Evolutionary conservation across 2,888 invertebrate species (phyloP).

Genomic region (Stramonita haemastoma): DNA sequence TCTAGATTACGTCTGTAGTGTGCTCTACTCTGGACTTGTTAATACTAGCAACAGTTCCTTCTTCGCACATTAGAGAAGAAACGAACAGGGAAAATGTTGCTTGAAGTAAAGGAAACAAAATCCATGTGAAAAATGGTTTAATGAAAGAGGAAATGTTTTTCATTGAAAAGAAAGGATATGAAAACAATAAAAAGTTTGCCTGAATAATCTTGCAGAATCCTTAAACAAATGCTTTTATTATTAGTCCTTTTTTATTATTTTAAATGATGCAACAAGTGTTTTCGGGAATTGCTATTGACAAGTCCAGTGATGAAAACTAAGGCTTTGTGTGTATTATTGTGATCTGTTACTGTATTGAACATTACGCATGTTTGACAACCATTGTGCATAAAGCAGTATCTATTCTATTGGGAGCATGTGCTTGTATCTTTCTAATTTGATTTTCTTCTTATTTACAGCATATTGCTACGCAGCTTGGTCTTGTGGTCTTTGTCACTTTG

Average conservation of each 20-base stretch:
- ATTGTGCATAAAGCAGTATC: neutral
- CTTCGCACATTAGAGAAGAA: too few species aligned
- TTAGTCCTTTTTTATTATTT: too few species aligned
- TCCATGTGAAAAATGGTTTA: too few species aligned
- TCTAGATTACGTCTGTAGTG: neutral
- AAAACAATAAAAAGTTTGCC: too few species aligned
- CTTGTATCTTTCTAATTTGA: neutral
- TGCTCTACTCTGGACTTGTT: constrained; percentile 6
- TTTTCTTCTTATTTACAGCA: neutral
- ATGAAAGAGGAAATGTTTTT: too few species aligned
- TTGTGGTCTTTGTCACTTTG: neutral
- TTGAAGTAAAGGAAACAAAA: too few species aligned
- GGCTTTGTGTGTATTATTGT: neutral
- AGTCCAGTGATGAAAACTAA: neutral
- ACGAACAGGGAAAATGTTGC: too few species aligned
- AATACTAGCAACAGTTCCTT: neutral
- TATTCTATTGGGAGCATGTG: neutral
- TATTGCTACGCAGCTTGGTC: neutral
- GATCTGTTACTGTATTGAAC: neutral
- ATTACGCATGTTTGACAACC: neutral
- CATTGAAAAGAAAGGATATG: too few species aligned
- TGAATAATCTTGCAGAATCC: too few species aligned
- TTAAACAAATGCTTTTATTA: too few species aligned
- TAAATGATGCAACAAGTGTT: too few species aligned
- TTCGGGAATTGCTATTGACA: neutral